A percentile compares a stretch with the other conserved stretches of the same genome.
Conservation (phyloP, 1,140 invertebrate species). For the Euura lappo region DNA sequence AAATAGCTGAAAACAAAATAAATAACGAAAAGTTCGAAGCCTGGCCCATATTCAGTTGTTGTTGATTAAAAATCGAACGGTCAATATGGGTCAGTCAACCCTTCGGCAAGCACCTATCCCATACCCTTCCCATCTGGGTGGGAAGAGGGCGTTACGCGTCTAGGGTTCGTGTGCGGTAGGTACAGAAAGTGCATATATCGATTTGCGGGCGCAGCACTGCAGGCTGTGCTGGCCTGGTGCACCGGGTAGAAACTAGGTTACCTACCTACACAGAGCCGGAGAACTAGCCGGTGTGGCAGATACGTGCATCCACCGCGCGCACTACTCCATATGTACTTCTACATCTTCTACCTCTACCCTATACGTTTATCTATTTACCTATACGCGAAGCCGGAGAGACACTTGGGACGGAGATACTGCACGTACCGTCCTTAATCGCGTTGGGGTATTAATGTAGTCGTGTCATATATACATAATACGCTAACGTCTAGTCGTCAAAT, state of each 20-base stretch:
- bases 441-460: no score
- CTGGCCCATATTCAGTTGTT: no score
- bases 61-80: not conserved
- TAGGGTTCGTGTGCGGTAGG: slow-evolving; percentile 33
- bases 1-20: no score
- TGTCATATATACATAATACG: no score
- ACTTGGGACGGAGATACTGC: no score
- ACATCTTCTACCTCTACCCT: slow-evolving; percentile 21
- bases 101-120: slow-evolving; percentile 10
- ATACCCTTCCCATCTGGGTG: slow-evolving; percentile 31
- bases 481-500: no score
- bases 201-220: slow-evolving; percentile 28
- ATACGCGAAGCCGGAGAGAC: not conserved
- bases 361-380: not conserved
- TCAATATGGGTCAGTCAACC: slow-evolving; percentile 30
- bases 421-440: no score
- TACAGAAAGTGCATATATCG: slow-evolving; percentile 30
- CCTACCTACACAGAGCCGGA: slow-evolving; percentile 36
- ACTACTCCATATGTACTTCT: slow-evolving; percentile 12
- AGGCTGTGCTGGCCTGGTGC: slow-evolving; percentile 41
- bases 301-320: not conserved
- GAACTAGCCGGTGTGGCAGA: slow-evolving; percentile 21
- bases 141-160: slow-evolving; percentile 30
- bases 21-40: no score
- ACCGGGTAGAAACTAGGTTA: slow-evolving; percentile 51